Percentiles rank a stretch among this genome's conserved stretches.
phyloP scores from a whole-genome alignment of 2,888 invertebrate species.

The Allolobophora icterica region DNA sequence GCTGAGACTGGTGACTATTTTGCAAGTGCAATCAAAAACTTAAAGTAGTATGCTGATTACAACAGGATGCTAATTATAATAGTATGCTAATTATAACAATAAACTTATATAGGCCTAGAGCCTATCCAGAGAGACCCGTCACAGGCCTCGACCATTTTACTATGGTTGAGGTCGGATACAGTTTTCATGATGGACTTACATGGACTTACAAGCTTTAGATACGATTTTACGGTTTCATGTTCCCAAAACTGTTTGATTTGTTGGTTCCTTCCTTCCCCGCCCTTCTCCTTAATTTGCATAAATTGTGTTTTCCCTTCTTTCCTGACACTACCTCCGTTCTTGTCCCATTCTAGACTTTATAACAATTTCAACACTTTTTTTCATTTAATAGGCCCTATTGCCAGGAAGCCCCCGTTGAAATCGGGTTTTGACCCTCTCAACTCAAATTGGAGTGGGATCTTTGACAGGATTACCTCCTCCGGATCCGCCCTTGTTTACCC shows the following conservation, averaged over 20 bases:
- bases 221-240: not conserved
- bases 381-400: not conserved
- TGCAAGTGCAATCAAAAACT: too few relatives aligned
- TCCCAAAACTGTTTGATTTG: not conserved
- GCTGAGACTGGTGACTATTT: not conserved
- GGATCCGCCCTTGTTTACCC: not conserved
- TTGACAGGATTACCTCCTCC: not conserved
- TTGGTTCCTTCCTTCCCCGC: not conserved
- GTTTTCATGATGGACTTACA: too few relatives aligned
- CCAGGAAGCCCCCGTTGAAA: too few relatives aligned
- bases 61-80: too few relatives aligned
- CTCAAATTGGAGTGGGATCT: not conserved
- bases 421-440: not conserved
- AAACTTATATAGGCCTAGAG: too few relatives aligned
- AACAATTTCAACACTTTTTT: not conserved
- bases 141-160: too few relatives aligned
- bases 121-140: too few relatives aligned
- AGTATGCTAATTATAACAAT: too few relatives aligned
- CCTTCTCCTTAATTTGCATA: not conserved
- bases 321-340: not conserved
- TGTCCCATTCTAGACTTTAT: not conserved
- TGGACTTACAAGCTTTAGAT: not conserved
- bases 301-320: not conserved
- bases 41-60: too few relatives aligned
- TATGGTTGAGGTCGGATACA: too few relatives aligned